Conservation (phyloP, 2,113 vertebrate genomes). For the Lonchura striata region DNA sequence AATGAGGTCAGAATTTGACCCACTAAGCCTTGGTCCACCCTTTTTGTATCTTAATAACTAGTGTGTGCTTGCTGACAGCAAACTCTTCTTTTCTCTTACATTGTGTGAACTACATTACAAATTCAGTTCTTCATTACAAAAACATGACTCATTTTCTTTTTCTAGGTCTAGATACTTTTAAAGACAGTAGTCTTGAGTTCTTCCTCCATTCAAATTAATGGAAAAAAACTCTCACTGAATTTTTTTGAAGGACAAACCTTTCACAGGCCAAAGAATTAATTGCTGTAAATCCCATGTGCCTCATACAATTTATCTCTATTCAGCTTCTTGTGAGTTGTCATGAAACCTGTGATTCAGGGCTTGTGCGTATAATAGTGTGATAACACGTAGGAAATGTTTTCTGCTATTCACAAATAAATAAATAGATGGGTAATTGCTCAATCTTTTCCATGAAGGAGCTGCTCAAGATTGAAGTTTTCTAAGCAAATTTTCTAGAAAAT, state of each 20-base stretch:
- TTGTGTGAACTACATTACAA: not conserved
- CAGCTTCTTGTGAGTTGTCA: not conserved
- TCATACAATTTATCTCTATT: not conserved
- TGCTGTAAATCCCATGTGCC: not conserved
- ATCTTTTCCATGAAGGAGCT: not conserved
- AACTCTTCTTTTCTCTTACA: not conserved
- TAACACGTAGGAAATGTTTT: not conserved
- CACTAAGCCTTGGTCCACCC: not conserved
- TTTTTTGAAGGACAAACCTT: not conserved
- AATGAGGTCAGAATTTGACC: not conserved
- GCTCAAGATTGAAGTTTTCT: not conserved
- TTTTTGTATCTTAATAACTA: not conserved
- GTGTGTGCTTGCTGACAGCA: not conserved
- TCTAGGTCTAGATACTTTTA: not conserved
- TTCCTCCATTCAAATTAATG: not conserved
- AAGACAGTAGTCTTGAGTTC: not conserved
- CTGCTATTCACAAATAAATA: not conserved
- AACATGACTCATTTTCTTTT: not conserved
- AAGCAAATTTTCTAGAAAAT: not conserved
- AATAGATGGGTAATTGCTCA: not conserved
- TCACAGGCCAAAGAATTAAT: not conserved
- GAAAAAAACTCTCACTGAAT: not conserved
- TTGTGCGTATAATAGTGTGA: not conserved
- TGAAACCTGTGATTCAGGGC: not conserved
- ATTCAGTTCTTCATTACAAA: not conserved